phyloP scores from a whole-genome alignment of 2,888 invertebrate species.

The Acanthacorydalis orientalis region DNA sequence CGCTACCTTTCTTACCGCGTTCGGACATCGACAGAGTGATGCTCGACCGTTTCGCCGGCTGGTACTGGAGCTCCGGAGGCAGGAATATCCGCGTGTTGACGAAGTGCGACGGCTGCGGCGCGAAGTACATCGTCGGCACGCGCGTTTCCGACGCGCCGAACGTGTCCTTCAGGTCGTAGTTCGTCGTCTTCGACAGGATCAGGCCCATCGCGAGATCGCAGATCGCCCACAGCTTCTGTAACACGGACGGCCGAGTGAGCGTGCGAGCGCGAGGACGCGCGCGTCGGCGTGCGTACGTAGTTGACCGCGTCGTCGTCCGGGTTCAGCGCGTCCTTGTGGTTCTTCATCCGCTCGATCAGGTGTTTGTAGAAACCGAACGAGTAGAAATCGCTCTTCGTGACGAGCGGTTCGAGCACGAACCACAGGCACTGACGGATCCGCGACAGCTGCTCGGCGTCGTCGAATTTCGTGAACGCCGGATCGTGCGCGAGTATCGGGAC shows the following conservation, averaged over 20 bases:
- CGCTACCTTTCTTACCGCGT: conserved; percentile 20
- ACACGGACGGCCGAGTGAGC: conserved; percentile 6
- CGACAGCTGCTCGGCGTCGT: conserved; percentile 63
- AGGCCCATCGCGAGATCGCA: conserved; percentile 90
- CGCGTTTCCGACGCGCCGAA: conserved; percentile 63
- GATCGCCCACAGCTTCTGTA: conserved; percentile 88
- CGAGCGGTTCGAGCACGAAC: conserved; percentile 88
- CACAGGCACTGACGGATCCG: conserved; percentile 73
- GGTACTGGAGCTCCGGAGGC: conserved; percentile 58
- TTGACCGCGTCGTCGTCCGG: conserved; percentile 71
- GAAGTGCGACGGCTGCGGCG: conserved; percentile 52
- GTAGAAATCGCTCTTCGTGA: conserved; percentile 85
- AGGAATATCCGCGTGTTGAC: conserved; percentile 65
- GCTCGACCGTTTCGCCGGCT: conserved; percentile 26
- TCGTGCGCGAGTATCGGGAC: conserved; percentile 91
- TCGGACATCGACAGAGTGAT: conserved; percentile 26
- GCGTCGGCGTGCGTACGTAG: conserved; percentile 40
- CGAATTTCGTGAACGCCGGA: conserved; percentile 60
- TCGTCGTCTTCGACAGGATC: conserved; percentile 70
- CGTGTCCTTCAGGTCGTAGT: conserved; percentile 70
- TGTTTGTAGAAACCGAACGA: conserved; percentile 91
- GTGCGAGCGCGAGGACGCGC: background rate
- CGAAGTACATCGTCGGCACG: conserved; percentile 83
- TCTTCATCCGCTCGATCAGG: conserved; percentile 86
- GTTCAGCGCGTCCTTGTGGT: conserved; percentile 74